Conservation (phyloP, 1,140 invertebrate genomes). For the Nymphalis io region DNA sequence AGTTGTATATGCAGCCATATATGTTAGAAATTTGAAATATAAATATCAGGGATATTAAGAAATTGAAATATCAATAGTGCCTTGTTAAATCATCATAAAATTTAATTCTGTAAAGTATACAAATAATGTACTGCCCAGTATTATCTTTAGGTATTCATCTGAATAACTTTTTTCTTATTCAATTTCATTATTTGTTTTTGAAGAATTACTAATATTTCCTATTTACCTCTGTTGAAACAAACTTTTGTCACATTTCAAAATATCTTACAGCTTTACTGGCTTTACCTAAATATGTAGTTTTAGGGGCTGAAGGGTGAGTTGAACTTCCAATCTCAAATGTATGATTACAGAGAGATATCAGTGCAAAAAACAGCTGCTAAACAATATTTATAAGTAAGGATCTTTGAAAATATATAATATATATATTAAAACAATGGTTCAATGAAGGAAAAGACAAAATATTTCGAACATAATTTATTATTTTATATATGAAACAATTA, state of each 20-base stretch:
- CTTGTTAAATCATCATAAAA: conserved; percentile 3
- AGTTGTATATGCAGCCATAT: not conserved
- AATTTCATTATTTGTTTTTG: not conserved
- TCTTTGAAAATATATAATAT: no score
- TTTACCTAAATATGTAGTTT: no score
- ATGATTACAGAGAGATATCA: no score
- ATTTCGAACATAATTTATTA: conserved; percentile 3
- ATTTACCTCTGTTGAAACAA: not conserved
- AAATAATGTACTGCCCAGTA: not conserved
- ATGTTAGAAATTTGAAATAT: not conserved
- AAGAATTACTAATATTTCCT: not conserved
- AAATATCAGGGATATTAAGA: not conserved
- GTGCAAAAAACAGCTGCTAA: no score
- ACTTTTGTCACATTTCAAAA: not conserved
- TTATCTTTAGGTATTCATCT: not conserved
- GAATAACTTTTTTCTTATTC: not conserved
- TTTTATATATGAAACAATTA: conserved; percentile 7
- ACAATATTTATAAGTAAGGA: no score
- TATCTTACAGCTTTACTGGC: no score
- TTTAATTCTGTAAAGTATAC: not conserved
- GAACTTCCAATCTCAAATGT: no score
- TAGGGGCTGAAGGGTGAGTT: no score
- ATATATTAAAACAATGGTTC: not conserved
- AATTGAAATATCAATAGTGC: conserved; percentile 14
- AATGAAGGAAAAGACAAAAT: not conserved